phyloP scores from a whole-genome alignment of 2,888 invertebrate genomes.

The Bursaphelenchus okinawaensis region DNA sequence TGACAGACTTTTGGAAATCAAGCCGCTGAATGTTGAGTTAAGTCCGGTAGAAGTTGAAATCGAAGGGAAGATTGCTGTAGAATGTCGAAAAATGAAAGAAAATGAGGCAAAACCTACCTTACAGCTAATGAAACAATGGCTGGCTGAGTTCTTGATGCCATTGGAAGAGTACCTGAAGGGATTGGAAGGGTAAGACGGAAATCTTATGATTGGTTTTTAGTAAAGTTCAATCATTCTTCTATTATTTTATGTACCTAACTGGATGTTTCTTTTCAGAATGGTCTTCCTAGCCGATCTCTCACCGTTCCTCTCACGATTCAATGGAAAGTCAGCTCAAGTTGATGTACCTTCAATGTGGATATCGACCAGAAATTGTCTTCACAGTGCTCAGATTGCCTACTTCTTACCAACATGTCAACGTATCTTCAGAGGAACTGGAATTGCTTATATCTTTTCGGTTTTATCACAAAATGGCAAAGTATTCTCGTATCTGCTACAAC shows the following conservation, averaged over 20 bases:
- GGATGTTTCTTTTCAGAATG: conserved; percentile 9
- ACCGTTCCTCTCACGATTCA: conserved; percentile 16
- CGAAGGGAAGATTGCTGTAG: background rate
- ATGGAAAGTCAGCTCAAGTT: conserved; percentile 20
- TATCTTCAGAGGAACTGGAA: conserved; percentile 13
- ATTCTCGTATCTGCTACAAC: conserved; percentile 17
- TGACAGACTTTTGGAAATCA: background rate
- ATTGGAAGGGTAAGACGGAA: background rate
- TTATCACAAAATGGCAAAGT: conserved; percentile 32
- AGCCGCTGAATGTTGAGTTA: background rate
- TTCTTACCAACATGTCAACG: conserved; percentile 25
- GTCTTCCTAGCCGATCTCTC: conserved; percentile 4
- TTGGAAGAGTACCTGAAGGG: background rate
- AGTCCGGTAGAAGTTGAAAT: background rate
- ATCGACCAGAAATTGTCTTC: conserved; percentile 20
- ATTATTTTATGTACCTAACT: too few relatives aligned
- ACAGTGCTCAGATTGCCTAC: conserved; percentile 26
- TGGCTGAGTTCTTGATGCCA: background rate
- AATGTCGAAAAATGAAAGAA: background rate
- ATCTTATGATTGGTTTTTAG: too few relatives aligned
- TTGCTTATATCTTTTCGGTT: conserved; percentile 19
- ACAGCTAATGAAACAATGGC: background rate
- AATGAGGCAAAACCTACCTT: background rate
- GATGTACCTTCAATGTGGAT: conserved; percentile 20
- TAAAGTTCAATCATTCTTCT: too few relatives aligned